A percentile compares a stretch with the other conserved stretches of the same genome.
Evolutionary conservation across 2,113 vertebrate species (phyloP).

Genomic region (Siniperca chuatsi): DNA sequence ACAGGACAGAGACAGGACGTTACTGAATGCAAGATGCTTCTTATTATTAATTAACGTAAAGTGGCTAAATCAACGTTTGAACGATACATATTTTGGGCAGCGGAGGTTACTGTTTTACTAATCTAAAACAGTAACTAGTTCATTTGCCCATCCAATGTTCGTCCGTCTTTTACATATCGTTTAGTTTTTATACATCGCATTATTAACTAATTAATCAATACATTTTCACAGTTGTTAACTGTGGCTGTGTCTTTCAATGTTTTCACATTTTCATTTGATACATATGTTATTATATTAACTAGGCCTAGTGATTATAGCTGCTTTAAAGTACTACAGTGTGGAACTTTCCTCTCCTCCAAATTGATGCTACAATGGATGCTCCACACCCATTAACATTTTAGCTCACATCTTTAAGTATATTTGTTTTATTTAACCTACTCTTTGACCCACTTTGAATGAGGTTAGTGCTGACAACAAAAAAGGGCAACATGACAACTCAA

Average conservation of each 20-base stretch:
- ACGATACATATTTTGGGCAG: too few relatives aligned
- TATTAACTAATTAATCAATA: too few relatives aligned
- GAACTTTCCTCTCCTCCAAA: not conserved
- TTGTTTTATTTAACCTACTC: conserved; percentile 61
- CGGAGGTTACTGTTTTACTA: not conserved
- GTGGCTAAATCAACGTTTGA: too few relatives aligned
- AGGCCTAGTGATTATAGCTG: not conserved
- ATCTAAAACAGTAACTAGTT: not conserved
- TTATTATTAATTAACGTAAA: too few relatives aligned
- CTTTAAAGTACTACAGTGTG: conserved; percentile 5
- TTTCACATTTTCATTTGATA: not conserved
- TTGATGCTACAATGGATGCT: conserved; percentile 16
- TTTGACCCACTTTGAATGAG: conserved; percentile 70
- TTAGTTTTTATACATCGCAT: too few relatives aligned
- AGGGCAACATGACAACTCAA: conserved; percentile 36
- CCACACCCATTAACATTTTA: conserved; percentile 15
- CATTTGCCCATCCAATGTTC: too few relatives aligned
- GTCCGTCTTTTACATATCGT: too few relatives aligned
- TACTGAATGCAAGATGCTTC: too few relatives aligned
- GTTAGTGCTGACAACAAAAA: conserved; percentile 53
- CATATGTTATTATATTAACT: not conserved
- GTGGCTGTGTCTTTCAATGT: not conserved
- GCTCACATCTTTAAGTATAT: conserved; percentile 38
- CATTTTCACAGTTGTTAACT: too few relatives aligned
- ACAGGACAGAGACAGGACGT: too few relatives aligned